Evolutionary conservation across 2,888 invertebrate genomes (phyloP).

Genomic region (Nephrotoma flavescens): DNA sequence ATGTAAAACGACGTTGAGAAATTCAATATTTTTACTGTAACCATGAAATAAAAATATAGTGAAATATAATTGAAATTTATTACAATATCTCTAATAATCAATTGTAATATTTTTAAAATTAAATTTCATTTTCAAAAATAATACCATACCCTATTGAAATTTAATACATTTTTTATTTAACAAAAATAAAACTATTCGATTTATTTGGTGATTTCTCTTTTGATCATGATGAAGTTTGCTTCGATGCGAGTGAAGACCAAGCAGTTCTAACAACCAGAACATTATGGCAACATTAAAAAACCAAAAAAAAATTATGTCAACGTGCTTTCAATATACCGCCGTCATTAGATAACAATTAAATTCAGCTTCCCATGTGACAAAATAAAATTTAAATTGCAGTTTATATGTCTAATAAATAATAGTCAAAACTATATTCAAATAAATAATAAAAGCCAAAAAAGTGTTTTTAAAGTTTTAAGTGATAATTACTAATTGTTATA

Average conservation of each 20-base stretch:
- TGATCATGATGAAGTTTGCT: not conserved
- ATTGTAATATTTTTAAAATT: not conserved
- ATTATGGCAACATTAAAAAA: not conserved
- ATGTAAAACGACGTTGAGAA: constrained; percentile 37
- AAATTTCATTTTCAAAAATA: not conserved
- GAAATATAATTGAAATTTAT: not conserved
- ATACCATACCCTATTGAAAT: not conserved
- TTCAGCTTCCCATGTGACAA: not conserved
- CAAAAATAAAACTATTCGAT: not conserved
- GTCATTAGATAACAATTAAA: constrained; percentile 2
- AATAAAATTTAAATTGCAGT: not conserved
- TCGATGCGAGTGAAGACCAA: not conserved
- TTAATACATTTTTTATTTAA: not conserved
- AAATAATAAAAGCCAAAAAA: not conserved
- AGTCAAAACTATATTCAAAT: not conserved
- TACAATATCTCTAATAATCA: not conserved
- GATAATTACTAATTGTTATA: not conserved
- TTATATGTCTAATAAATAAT: not conserved
- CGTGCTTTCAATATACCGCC: not conserved
- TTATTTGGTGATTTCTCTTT: not conserved
- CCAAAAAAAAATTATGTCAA: not conserved
- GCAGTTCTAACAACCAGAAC: not conserved
- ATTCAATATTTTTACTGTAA: not conserved
- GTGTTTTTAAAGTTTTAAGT: constrained; percentile 1
- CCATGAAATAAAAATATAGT: not conserved